A percentile compares a stretch with the other conserved stretches of the same genome.
Evolutionary conservation across 2,888 invertebrate species (phyloP).

Genomic region (Cryptus armator): DNA sequence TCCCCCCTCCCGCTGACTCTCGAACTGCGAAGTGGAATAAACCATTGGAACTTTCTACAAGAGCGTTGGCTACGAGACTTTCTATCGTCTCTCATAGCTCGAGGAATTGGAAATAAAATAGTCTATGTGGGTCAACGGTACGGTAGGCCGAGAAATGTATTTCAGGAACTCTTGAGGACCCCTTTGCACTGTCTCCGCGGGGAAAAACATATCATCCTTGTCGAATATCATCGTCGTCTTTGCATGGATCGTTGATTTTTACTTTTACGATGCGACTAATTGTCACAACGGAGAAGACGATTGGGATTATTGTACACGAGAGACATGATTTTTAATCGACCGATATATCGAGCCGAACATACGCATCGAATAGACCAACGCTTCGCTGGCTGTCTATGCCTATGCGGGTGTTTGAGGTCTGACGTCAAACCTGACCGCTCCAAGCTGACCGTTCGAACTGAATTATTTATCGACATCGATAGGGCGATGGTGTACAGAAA

Average conservation of each 20-base stretch:
- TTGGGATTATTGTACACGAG: background rate
- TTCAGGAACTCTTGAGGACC: background rate
- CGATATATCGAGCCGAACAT: background rate
- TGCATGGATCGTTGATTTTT: no score
- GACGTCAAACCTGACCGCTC: slow-evolving; percentile 62
- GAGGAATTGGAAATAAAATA: slow-evolving; percentile 49
- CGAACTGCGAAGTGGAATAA: slow-evolving; percentile 79
- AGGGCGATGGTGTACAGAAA: slow-evolving; percentile 50
- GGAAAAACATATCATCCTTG: background rate
- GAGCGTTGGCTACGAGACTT: slow-evolving; percentile 64
- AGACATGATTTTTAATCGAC: background rate
- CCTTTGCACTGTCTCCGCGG: background rate
- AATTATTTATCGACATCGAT: slow-evolving; percentile 66
- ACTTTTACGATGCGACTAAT: no score
- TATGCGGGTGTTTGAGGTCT: slow-evolving; percentile 54
- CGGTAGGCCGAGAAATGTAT: background rate
- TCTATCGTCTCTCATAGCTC: slow-evolving; percentile 57
- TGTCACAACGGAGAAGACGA: no score
- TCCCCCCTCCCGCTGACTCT: background rate
- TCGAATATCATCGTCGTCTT: background rate
- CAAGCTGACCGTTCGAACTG: slow-evolving; percentile 65
- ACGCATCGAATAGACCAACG: slow-evolving; percentile 12
- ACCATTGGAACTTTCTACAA: slow-evolving; percentile 83
- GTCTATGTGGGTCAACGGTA: slow-evolving; percentile 10
- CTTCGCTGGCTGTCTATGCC: slow-evolving; percentile 19